Percentiles rank a stretch among this genome's conserved stretches.
Evolutionary conservation across 2,888 invertebrate species (phyloP).

Genomic region (Tanaodytes sp.): DNA sequence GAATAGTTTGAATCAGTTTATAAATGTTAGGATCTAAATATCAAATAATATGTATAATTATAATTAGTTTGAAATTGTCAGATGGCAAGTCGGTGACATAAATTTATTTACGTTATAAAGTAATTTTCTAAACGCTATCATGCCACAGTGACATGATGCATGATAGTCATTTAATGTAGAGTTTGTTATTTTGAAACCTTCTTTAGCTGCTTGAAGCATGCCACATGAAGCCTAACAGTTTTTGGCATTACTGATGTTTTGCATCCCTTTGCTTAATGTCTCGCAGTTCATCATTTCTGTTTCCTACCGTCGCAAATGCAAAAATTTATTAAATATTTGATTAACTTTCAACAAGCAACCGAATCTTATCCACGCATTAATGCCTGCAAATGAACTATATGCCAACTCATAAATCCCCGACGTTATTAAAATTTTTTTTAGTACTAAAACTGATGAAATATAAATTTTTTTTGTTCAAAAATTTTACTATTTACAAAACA

Average conservation of each 20-base stretch:
- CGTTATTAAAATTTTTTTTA: not conserved
- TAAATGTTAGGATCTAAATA: no score
- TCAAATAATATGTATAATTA: conserved; percentile 13
- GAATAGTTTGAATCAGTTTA: no score
- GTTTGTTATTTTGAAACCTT: conserved; percentile 54
- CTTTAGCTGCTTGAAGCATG: conserved; percentile 52
- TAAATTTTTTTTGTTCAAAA: not conserved
- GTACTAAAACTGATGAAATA: no score
- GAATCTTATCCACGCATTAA: conserved; percentile 12
- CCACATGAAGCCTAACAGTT: conserved; percentile 53
- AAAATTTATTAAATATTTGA: conserved; percentile 43
- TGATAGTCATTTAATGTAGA: conserved; percentile 42
- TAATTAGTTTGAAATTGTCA: no score
- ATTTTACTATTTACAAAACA: not conserved
- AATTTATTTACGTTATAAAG: conserved; percentile 33
- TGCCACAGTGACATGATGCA: conserved; percentile 41
- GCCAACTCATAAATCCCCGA: conserved; percentile 1
- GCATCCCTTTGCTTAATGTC: conserved; percentile 50
- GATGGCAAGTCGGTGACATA: no score
- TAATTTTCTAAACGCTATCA: conserved; percentile 43
- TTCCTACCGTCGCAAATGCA: conserved; percentile 33
- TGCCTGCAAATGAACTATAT: not conserved
- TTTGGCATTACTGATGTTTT: conserved; percentile 48
- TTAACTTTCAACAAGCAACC: conserved; percentile 38
- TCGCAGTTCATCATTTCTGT: conserved; percentile 40